A percentile compares a stretch with the other conserved stretches of the same genome.
Conservation (phyloP, 2,113 vertebrate genomes). For the Odontesthes bonariensis region DNA sequence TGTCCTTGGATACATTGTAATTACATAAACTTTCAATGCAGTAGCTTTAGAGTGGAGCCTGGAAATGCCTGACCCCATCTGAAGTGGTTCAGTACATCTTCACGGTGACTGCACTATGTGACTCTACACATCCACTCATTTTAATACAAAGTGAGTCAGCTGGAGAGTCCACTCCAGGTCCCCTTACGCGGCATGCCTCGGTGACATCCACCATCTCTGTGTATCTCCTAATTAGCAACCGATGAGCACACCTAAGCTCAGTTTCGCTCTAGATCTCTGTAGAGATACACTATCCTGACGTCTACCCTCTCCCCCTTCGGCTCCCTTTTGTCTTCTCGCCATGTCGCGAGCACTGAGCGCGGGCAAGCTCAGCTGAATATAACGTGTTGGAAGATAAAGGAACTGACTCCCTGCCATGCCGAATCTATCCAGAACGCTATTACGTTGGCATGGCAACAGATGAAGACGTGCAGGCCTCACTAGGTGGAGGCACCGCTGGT, state of each 20-base stretch:
- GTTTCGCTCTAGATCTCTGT: conserved; percentile 32
- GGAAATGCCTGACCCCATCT: neutral
- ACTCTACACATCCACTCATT: conserved; percentile 26
- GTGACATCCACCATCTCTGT: conserved; percentile 42
- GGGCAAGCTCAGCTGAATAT: conserved; percentile 66
- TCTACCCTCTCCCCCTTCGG: conserved; percentile 44
- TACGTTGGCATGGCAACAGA: conserved; percentile 81
- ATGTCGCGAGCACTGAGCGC: conserved; percentile 51
- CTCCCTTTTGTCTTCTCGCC: conserved; percentile 60
- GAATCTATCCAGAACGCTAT: conserved; percentile 75
- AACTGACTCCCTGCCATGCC: conserved; percentile 72
- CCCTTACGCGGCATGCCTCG: conserved; percentile 30
- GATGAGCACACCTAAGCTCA: conserved; percentile 47
- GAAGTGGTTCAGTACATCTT: conserved; percentile 5
- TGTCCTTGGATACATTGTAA: neutral
- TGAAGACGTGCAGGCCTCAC: conserved; percentile 73
- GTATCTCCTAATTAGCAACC: conserved; percentile 49
- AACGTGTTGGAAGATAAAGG: conserved; percentile 69
- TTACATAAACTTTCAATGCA: neutral
- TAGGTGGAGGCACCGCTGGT: conserved; percentile 68
- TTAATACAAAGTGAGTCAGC: conserved; percentile 46
- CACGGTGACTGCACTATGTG: neutral
- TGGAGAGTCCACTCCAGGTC: conserved; percentile 49
- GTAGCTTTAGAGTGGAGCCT: neutral
- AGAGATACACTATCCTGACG: conserved; percentile 47